Percentiles rank a stretch among this genome's conserved stretches.
Conservation (phyloP, 2,888 invertebrate genomes). For the Apoderus coryli region DNA sequence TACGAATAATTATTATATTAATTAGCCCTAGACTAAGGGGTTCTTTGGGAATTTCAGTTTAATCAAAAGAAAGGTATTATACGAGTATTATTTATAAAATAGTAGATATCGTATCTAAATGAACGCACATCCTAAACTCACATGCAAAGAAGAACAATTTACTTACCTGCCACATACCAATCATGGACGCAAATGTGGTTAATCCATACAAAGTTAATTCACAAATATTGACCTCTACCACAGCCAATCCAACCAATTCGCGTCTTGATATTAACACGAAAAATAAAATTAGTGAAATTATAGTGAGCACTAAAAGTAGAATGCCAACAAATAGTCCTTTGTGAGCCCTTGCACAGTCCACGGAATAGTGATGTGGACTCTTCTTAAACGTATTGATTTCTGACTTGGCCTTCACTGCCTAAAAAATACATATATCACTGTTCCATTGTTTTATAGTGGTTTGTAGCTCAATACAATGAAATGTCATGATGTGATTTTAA, state of each 20-base stretch:
- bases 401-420: slow-evolving; percentile 24
- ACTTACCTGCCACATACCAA: slow-evolving; percentile 54
- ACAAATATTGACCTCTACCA: slow-evolving; percentile 42
- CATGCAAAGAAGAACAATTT: too few species aligned
- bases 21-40: too few species aligned
- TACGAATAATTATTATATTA: too few species aligned
- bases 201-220: slow-evolving; percentile 59
- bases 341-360: slow-evolving; percentile 87
- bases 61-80: too few species aligned
- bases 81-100: too few species aligned
- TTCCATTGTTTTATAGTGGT: too few species aligned
- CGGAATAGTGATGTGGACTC: slow-evolving; percentile 81
- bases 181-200: slow-evolving; percentile 32
- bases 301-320: slow-evolving; percentile 56
- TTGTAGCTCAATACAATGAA: too few species aligned
- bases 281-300: slow-evolving; percentile 79
- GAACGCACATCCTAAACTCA: too few species aligned
- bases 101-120: too few species aligned
- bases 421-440: too few species aligned
- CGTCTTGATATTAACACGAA: slow-evolving; percentile 51
- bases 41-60: too few species aligned
- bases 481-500: too few species aligned
- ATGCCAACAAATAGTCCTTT: slow-evolving; percentile 75
- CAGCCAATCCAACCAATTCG: slow-evolving; percentile 37
- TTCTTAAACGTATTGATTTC: slow-evolving; percentile 44